Base-by-base conservation (phyloP, 2,797 vertebrate genomes). In the Lepidocolaptes lacrymiger region DNA sequence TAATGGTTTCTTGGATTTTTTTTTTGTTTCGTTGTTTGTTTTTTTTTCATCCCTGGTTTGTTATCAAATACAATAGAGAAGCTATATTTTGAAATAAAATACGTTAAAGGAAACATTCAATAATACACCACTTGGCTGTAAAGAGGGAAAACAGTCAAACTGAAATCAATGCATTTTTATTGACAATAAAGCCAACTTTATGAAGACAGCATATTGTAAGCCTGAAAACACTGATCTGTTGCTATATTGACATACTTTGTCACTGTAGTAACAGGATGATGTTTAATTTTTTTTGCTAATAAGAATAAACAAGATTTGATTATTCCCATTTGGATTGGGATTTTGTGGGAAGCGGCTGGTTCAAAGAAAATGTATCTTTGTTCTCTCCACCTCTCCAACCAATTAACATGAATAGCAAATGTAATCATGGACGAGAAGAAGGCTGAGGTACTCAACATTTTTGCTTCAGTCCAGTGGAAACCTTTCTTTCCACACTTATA, bases 381-480 rank as follows among this genome's bases (percentile, higher is more conserved):
- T 10, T 7, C 0, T 0, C 12, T 54, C 27, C 19, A 39, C 19
- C 10, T 19, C 5, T 62, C 19, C 8, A 39, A 41, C 12, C 34
- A 14, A 6, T 14, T 15, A 26, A 12, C 16, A 41, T 0, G 1
- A 75, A 13, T 9, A 9, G 7, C 12, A 80, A 73, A 51, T 14
- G 4, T n/a, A 84, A 46, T 10, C 27, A 67, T 2, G 10, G 37
- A 28, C 0, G 1, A 77, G 15, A 51, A 69, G 27, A 86, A 67
- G 23, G 9, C 15, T 51, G 59, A 67, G 17, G 5, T 51, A 46
- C 32, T 36, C 24, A 30, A 36, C 5, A 34, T 3, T 32, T 59
- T 63, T 63, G 9, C 6, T 14, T 19, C 34, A 37, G 6, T 56
- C n/a, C 67, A 34, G 5, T 27, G 17, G 12, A 8, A 82, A 13